Base-by-base conservation (phyloP, 2,888 invertebrate species). In the Ischnura elegans region DNA sequence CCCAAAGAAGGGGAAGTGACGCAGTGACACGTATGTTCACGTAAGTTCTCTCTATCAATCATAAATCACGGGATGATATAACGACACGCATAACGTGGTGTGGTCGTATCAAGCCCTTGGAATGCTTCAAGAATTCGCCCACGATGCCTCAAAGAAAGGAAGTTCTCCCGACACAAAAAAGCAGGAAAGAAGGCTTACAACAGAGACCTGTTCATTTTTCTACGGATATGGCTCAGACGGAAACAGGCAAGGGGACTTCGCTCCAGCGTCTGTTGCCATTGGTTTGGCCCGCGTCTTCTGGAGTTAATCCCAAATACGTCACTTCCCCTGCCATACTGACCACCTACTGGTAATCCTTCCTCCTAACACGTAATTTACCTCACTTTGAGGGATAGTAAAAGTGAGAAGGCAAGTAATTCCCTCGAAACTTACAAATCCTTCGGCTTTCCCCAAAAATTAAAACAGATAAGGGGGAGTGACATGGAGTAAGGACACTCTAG, bases 221-320 rank as follows among this genome's bases (percentile, higher is more conserved):
- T 76, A 10, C 76, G 76, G 76, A 76, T 76, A 76, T 76, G 36
- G 76, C 36, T 76, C 76, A 76, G 36, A 76, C 76, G 76, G 76
- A 76, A 76, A 76, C 76, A 6, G 76, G 76, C 76, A 36, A 29
- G 76, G 25, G 61, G 36, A 4, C 36, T 36, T 76, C 76, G 25
- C 76, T 36, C 25, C 76, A 13, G 76, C 76, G 76, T 76, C 76
- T 76, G 76, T 76, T 10, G 76, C 76, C 25, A 36, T 0, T 76
- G 76, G 76, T 36, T 76, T 36, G 36, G 10, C 36, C 29, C 36
- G 76, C 29, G 76, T 16, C 66, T 36, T 36, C 36, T 36, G 8
- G 76, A 76, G 76, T 29, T 36, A 36, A 36, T 76, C 6, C 76
- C 29, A 8, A 61, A 8, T 61, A 25, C 61, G 61, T n/a, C 61